Evolutionary conservation across 2,888 invertebrate genomes (phyloP).

Genomic region (Glaucopsyche alexis): DNA sequence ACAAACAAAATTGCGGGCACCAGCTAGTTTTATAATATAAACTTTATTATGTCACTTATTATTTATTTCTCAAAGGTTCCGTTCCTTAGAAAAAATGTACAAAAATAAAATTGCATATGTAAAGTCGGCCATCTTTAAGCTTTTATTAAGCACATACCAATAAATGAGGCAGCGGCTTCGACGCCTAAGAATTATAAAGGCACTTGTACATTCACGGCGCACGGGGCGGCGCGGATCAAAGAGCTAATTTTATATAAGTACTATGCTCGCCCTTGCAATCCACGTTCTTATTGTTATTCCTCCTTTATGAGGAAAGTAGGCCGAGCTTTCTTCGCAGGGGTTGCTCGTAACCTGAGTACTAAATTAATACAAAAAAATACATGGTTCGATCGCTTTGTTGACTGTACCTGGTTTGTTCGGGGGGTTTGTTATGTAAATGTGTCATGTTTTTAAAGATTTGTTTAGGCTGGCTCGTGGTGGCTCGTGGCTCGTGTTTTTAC

Average conservation of each 20-base stretch:
- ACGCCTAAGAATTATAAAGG: slow-evolving; percentile 68
- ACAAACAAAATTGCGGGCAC: too few relatives aligned
- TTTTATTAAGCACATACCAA: slow-evolving; percentile 42
- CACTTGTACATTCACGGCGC: slow-evolving; percentile 62
- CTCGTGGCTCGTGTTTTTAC: slow-evolving; percentile 49
- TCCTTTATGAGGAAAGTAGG: slow-evolving; percentile 68
- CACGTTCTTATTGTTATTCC: slow-evolving; percentile 65
- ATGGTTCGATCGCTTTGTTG: slow-evolving; percentile 69
- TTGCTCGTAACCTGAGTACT: slow-evolving; percentile 69
- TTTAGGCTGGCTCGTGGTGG: slow-evolving; percentile 70
- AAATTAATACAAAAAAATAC: slow-evolving; percentile 75
- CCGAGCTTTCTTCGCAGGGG: slow-evolving; percentile 62
- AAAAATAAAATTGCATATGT: slow-evolving; percentile 28
- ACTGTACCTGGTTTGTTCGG: slow-evolving; percentile 66
- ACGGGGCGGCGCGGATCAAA: slow-evolving; percentile 73
- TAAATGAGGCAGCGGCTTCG: slow-evolving; percentile 50
- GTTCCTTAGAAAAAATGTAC: slow-evolving; percentile 21
- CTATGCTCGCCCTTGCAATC: slow-evolving; percentile 69
- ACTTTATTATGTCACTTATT: too few relatives aligned
- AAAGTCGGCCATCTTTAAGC: slow-evolving; percentile 32
- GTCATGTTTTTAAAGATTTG: slow-evolving; percentile 62
- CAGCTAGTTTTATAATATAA: too few relatives aligned
- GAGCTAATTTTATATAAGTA: slow-evolving; percentile 78
- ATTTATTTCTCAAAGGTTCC: too few relatives aligned
- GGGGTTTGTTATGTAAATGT: slow-evolving; percentile 76